phyloP scores from a whole-genome alignment of 2,797 vertebrate genomes.

The Thamnophis elegans region DNA sequence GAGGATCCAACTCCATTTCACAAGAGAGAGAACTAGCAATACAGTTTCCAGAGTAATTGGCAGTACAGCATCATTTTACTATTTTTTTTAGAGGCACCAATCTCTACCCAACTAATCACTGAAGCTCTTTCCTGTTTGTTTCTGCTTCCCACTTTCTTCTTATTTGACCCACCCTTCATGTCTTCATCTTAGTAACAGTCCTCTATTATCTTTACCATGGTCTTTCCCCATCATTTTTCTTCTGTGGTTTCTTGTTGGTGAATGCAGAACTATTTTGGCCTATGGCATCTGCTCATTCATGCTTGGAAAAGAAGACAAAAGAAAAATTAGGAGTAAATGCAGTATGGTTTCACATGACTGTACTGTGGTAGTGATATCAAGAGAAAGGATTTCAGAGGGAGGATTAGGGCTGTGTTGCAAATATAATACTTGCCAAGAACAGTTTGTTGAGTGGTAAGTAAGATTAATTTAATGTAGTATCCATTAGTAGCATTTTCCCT shows the following conservation, averaged over 20 bases:
- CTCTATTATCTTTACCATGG: background rate
- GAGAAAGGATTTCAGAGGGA: background rate
- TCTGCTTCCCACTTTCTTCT: background rate
- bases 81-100: background rate
- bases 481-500: background rate
- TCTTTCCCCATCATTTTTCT: background rate
- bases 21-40: background rate
- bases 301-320: background rate
- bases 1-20: background rate
- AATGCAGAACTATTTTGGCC: background rate
- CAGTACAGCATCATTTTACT: background rate
- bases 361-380: background rate
- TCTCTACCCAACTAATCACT: background rate
- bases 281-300: background rate
- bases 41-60: background rate
- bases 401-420: background rate
- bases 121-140: background rate
- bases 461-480: background rate
- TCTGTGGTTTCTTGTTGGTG: background rate
- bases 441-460: background rate
- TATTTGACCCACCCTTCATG: background rate
- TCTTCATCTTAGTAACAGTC: background rate
- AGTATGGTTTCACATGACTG: background rate
- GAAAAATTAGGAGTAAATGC: background rate
- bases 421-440: background rate